phyloP scores from a whole-genome alignment of 2,797 vertebrate genomes.

The Pogonophryne albipinna region DNA sequence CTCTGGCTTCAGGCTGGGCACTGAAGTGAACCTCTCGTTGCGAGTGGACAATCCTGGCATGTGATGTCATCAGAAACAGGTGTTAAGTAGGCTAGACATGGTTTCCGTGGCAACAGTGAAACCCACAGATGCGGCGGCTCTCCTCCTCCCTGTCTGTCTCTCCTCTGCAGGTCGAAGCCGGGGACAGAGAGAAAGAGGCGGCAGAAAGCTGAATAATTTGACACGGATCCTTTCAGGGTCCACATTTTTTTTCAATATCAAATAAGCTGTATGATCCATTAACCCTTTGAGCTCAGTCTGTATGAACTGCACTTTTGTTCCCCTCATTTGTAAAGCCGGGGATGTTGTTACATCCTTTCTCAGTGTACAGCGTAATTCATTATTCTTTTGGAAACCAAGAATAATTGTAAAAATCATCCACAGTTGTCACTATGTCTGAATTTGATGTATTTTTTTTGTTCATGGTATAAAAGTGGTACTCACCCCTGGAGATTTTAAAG shows the following conservation, averaged over 20 bases:
- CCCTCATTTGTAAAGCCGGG: slow-evolving; percentile 47
- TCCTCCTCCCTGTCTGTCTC: slow-evolving; percentile 48
- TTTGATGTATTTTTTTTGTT: slow-evolving; percentile 36
- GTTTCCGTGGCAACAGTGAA: slow-evolving; percentile 80
- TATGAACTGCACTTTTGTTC: slow-evolving; percentile 70
- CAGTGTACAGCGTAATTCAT: slow-evolving; percentile 40
- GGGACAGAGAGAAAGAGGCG: slow-evolving; percentile 51
- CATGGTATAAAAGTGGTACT: slow-evolving; percentile 70
- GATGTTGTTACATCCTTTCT: slow-evolving; percentile 48
- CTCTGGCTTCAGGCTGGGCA: slow-evolving; percentile 23
- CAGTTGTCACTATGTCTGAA: slow-evolving; percentile 31
- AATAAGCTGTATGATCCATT: slow-evolving; percentile 85
- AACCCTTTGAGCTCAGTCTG: slow-evolving; percentile 85
- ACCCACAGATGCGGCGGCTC: slow-evolving; percentile 63
- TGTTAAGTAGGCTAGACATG: slow-evolving; percentile 73
- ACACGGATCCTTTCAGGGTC: slow-evolving; percentile 82
- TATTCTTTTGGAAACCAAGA: slow-evolving; percentile 59
- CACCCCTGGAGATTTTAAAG: slow-evolving; percentile 61
- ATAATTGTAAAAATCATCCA: slow-evolving; percentile 46
- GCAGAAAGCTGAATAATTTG: slow-evolving; percentile 77
- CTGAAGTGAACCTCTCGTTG: slow-evolving; percentile 38
- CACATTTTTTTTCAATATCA: slow-evolving; percentile 77
- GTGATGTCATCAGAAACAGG: slow-evolving; percentile 77
- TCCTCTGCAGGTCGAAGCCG: slow-evolving; percentile 64
- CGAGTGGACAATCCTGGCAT: slow-evolving; percentile 63